Evolutionary conservation across 2,113 vertebrate genomes (phyloP).

Genomic region (Verasper variegatus): DNA sequence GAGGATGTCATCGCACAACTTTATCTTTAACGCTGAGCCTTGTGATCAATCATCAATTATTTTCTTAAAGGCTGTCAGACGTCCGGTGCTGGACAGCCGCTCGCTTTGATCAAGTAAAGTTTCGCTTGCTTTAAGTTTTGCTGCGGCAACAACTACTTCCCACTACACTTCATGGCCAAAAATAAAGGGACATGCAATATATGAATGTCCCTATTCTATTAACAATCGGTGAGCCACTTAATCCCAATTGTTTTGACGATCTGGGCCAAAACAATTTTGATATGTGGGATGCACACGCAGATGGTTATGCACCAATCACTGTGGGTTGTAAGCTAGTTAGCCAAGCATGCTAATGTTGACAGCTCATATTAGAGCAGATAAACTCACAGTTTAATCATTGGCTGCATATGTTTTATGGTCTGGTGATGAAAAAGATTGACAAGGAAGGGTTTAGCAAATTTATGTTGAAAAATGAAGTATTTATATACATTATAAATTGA

Average conservation of each 20-base stretch:
- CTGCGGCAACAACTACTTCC: neutral
- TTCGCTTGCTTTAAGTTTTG: neutral
- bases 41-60: constrained; percentile 22
- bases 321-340: too few species aligned
- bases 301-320: too few species aligned
- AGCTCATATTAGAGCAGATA: neutral
- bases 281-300: too few species aligned
- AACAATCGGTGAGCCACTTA: neutral
- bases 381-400: neutral
- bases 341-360: too few species aligned
- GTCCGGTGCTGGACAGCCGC: neutral
- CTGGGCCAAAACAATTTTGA: too few species aligned
- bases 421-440: too few species aligned
- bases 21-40: constrained; percentile 35
- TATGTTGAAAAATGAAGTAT: neutral
- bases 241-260: neutral
- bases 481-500: neutral
- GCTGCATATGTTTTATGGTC: too few species aligned
- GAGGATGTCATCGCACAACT: constrained; percentile 7
- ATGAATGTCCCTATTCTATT: too few species aligned
- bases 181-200: neutral
- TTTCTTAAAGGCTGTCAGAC: constrained; percentile 28
- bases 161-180: neutral
- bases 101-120: constrained; percentile 1
- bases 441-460: neutral